Percentiles rank a stretch among this genome's conserved stretches.
Conservation (phyloP, 2,797 vertebrate genomes). For the Sandelia bainsii region DNA sequence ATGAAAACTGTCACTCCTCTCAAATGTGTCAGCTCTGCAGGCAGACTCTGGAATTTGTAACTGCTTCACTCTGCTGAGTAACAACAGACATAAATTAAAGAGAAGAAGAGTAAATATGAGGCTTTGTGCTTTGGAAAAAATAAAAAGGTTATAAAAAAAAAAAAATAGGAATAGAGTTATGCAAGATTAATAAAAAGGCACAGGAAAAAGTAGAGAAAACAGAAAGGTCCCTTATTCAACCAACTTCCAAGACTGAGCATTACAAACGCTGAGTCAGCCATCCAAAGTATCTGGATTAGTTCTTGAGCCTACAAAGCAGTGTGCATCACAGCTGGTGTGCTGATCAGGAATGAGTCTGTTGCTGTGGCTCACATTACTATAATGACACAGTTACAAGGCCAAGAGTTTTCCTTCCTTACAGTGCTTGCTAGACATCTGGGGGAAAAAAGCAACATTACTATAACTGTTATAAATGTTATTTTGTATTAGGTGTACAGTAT, state of each 20-base stretch:
- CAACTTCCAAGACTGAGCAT: not conserved
- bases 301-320: constrained; percentile 6
- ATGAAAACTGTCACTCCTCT: constrained; percentile 53
- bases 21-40: constrained; percentile 30
- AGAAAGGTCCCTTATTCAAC: not conserved
- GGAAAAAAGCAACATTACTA: not conserved
- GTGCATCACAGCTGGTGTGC: constrained; percentile 45
- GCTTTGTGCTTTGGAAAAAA: not conserved
- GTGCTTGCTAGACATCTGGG: not conserved
- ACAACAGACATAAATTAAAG: not conserved
- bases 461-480: not conserved
- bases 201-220: not conserved
- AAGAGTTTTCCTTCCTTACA: not conserved
- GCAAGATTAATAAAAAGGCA: not conserved
- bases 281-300: constrained; percentile 7
- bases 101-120: not conserved
- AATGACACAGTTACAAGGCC: constrained; percentile 25
- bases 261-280: constrained; percentile 32
- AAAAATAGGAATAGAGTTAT: not conserved
- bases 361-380: constrained; percentile 38
- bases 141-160: not conserved
- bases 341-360: constrained; percentile 24
- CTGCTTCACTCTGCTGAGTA: constrained; percentile 17
- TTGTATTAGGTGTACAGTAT: not conserved
- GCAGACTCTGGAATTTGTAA: constrained; percentile 17